These are phyloP conservation scores for Poliocrania exsul DNA, from an alignment of 2,797 vertebrate species.

Conservation along the genomic window DNA sequence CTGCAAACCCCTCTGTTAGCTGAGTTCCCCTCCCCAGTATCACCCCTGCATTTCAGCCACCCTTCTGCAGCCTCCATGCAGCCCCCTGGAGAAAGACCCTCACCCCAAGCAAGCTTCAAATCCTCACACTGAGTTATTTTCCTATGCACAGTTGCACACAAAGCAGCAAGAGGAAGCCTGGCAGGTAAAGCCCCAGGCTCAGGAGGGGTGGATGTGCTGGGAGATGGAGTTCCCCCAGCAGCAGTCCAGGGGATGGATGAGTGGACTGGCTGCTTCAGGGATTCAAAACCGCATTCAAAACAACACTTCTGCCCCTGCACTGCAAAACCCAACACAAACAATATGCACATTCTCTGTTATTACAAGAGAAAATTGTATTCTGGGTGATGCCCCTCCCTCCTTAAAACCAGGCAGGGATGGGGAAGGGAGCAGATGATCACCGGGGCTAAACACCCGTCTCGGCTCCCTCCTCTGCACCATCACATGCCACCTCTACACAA, in stretches of 20 bases:
- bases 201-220: accelerated
- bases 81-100: accelerated
- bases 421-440: background rate
- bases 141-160: background rate
- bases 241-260: too few relatives aligned
- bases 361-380: background rate
- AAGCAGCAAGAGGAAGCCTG: background rate
- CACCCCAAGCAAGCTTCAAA: background rate
- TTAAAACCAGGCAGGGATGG: background rate
- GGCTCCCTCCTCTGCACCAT: background rate
- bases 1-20: background rate
- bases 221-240: background rate
- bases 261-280: accelerated
- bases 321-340: background rate
- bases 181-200: background rate
- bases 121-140: background rate
- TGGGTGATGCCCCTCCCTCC: background rate
- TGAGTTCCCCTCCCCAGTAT: background rate
- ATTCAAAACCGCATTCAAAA: background rate
- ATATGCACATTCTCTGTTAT: background rate
- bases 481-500: background rate
- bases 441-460: background rate
- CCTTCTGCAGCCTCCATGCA: background rate
- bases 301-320: background rate
- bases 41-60: background rate